Conservation (phyloP, 2,888 invertebrate genomes). For the Magallana nippona region DNA sequence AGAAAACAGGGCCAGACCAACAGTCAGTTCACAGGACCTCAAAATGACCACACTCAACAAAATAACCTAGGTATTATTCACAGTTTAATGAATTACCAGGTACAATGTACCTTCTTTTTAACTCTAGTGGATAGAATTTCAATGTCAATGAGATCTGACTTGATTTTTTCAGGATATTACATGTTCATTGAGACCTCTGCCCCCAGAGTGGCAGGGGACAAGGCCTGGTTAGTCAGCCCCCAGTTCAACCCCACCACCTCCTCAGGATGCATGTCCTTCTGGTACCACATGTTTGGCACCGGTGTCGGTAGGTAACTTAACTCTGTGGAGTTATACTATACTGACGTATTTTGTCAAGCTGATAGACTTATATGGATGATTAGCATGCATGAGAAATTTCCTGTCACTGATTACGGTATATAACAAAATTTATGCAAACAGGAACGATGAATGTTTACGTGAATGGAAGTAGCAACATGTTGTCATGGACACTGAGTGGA, state of each 20-base stretch:
- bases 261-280: slow-evolving; percentile 70
- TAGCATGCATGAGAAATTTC: too few species aligned
- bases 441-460: slow-evolving; percentile 69
- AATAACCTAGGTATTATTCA: slow-evolving; percentile 51
- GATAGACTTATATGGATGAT: too few species aligned
- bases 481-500: slow-evolving; percentile 64
- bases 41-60: slow-evolving; percentile 72
- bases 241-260: slow-evolving; percentile 57
- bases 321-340: too few species aligned
- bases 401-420: background rate
- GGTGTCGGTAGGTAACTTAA: slow-evolving; percentile 62
- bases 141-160: background rate
- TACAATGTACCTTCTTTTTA: too few species aligned
- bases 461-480: slow-evolving; percentile 48
- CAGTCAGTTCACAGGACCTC: slow-evolving; percentile 68
- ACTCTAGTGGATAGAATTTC: slow-evolving; percentile 50
- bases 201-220: slow-evolving; percentile 67
- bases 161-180: slow-evolving; percentile 65
- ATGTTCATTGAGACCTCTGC: slow-evolving; percentile 73
- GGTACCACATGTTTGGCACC: slow-evolving; percentile 76
- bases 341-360: too few species aligned
- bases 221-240: slow-evolving; percentile 68
- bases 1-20: slow-evolving; percentile 69
- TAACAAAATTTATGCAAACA: slow-evolving; percentile 34
- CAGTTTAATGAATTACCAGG: too few species aligned